A percentile compares a stretch with the other conserved stretches of the same genome.
phyloP scores from a whole-genome alignment of 2,888 invertebrate genomes.

The Acronicta psi region DNA sequence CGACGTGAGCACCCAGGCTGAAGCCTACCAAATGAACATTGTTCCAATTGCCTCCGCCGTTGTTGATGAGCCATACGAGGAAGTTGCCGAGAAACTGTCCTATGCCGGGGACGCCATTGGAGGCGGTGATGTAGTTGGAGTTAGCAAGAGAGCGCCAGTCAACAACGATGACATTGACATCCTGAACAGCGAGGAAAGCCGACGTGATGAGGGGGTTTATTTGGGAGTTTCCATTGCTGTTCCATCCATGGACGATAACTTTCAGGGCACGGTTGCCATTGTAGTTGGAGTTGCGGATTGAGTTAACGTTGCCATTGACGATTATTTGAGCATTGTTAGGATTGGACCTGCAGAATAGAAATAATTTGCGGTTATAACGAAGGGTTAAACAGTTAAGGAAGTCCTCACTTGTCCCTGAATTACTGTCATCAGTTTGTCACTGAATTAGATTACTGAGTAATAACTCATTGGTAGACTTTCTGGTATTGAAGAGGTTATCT shows the following conservation, averaged over 20 bases:
- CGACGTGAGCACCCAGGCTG: constrained; percentile 82
- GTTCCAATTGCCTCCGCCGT: constrained; percentile 74
- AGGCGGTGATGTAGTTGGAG: constrained; percentile 61
- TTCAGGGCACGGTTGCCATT: constrained; percentile 62
- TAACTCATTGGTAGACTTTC: too few relatives aligned
- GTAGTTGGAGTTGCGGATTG: constrained; percentile 68
- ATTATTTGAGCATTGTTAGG: constrained; percentile 63
- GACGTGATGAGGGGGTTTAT: constrained; percentile 68
- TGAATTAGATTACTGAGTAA: too few relatives aligned
- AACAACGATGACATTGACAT: constrained; percentile 74
- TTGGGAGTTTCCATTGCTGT: constrained; percentile 66
- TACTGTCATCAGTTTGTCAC: too few relatives aligned
- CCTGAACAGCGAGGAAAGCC: constrained; percentile 69
- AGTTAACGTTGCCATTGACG: constrained; percentile 65
- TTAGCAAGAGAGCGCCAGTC: constrained; percentile 73
- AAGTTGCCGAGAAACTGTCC: constrained; percentile 74
- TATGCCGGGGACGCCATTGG: constrained; percentile 66
- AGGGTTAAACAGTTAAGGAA: too few relatives aligned
- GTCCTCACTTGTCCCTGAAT: too few relatives aligned
- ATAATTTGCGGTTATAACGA: not conserved
- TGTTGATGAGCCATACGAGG: constrained; percentile 72
- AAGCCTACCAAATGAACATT: constrained; percentile 78
- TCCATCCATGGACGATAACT: constrained; percentile 79
- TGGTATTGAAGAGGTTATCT: too few relatives aligned
- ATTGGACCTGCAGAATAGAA: constrained; percentile 63